A percentile compares a stretch with the other conserved stretches of the same genome.
Conservation (phyloP, 1,140 invertebrate genomes). For the Coenobita brevimanus region DNA sequence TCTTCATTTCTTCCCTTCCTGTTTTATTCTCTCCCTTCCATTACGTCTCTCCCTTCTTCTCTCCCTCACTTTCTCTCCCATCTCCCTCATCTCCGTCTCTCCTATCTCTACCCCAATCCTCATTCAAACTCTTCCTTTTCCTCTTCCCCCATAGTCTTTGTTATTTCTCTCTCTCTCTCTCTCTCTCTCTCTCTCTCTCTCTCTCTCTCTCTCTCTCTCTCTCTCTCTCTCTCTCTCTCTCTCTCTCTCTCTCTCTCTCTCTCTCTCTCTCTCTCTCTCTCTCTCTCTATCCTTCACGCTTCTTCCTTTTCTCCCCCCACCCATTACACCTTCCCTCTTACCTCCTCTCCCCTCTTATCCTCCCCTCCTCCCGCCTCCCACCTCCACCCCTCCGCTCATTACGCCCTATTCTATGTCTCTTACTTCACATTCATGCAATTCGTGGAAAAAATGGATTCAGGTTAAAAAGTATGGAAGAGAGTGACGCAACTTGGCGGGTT, state of each 20-base stretch:
- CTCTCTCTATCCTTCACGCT: not conserved
- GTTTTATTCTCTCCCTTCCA: too few relatives aligned
- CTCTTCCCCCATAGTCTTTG: too few relatives aligned
- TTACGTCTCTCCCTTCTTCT: too few relatives aligned
- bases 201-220: slow-evolving; percentile 55
- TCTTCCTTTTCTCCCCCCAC: not conserved
- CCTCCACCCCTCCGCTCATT: not conserved
- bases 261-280: not conserved
- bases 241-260: slow-evolving; percentile 42
- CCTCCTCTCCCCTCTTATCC: not conserved
- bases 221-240: slow-evolving; percentile 55
- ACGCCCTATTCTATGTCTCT: not conserved
- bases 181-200: slow-evolving; percentile 53
- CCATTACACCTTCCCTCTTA: not conserved
- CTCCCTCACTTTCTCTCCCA: too few relatives aligned
- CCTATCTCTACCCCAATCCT: not conserved
- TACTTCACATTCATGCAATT: too few relatives aligned
- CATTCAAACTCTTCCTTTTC: not conserved
- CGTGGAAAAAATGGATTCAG: too few relatives aligned
- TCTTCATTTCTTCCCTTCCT: too few relatives aligned
- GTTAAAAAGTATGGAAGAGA: too few relatives aligned
- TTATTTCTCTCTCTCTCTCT: slow-evolving; percentile 42
- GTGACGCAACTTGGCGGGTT: too few relatives aligned
- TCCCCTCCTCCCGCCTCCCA: not conserved
- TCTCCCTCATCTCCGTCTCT: too few relatives aligned